Base-by-base conservation (phyloP, 2,797 vertebrate genomes). In the Danio choprae region DNA sequence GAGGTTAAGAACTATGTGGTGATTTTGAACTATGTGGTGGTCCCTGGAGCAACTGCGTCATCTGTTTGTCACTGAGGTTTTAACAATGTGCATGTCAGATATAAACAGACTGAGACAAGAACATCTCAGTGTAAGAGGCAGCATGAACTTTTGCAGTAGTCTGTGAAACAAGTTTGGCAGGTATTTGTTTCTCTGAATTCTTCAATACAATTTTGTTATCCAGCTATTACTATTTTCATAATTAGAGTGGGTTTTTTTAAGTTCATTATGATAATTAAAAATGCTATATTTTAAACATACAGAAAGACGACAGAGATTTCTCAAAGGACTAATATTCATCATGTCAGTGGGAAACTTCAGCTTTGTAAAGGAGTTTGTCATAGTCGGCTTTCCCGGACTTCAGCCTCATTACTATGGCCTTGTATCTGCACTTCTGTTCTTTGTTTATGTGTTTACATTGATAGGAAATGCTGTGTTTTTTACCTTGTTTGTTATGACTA, bases 381-480 rank as follows among this genome's bases (percentile, higher is more conserved):
- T 94, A 43, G 85, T 90, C 36, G 91, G 93, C 44, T 92, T 93
- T 73, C 91, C 88, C 7, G 88, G 86, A 41, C 88, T 92, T 38
- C 87, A 87, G 20, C 79, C 77, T 0, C 60, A 81, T 36, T 86
- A 87, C 64, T 85, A 88, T 69, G 53, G 78, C 5, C 64, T 88
- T 6, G 71, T 86, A 9, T 87, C 84, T 1, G 78, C 84, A 40
- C 56, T 88, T 77, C 88, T 89, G 59, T 89, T 90, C 68, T 10
- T 91, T 7, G 82, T 89, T 36, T 92, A 91, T 74, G 13, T 85
- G 43, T 85, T 56, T 55, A 89, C 86, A 0, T 29, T 83, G 29
- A 4, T 64, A n/a, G 90, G 87, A 16, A 94, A 92, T 72, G 71
- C 87, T 64, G 22, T 90, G 13, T 79, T 93, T 48, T 76, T 93